Conservation (phyloP, 2,797 vertebrate genomes). For the Ciconia nigra region DNA sequence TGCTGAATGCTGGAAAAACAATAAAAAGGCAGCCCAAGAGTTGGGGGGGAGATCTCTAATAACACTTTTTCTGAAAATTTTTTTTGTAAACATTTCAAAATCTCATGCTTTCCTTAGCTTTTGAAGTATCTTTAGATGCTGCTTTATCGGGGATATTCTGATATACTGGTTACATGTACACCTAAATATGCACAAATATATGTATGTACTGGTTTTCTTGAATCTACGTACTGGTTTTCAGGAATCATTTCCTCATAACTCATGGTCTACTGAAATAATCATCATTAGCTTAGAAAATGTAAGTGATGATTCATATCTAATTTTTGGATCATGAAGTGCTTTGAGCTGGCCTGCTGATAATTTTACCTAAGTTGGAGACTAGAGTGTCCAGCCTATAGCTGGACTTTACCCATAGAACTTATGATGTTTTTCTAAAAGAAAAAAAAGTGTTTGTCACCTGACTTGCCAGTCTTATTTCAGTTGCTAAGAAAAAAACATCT, state of each 20-base stretch:
- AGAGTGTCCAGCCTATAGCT: not conserved
- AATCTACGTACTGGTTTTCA: not conserved
- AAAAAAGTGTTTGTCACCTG: not conserved
- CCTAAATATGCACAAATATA: too few species aligned
- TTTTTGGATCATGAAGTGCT: not conserved
- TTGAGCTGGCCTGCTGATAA: not conserved
- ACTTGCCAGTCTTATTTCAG: not conserved
- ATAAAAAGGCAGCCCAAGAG: not conserved
- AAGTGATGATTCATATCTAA: accelerated
- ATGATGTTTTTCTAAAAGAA: not conserved
- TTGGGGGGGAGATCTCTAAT: not conserved
- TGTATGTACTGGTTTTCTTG: not conserved
- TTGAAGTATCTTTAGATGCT: not conserved
- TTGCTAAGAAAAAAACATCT: not conserved
- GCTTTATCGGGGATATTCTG: not conserved
- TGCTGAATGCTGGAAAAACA: not conserved
- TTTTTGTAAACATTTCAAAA: not conserved
- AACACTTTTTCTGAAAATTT: accelerated
- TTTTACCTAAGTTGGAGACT: not conserved
- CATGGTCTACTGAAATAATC: not conserved
- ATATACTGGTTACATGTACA: not conserved
- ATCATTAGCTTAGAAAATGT: not conserved
- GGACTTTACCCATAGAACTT: not conserved
- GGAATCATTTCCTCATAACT: not conserved
- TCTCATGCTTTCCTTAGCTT: not conserved